Conservation (phyloP, 64 coral and sea anemone genomes). For the Pocillopora verrucosa region DNA sequence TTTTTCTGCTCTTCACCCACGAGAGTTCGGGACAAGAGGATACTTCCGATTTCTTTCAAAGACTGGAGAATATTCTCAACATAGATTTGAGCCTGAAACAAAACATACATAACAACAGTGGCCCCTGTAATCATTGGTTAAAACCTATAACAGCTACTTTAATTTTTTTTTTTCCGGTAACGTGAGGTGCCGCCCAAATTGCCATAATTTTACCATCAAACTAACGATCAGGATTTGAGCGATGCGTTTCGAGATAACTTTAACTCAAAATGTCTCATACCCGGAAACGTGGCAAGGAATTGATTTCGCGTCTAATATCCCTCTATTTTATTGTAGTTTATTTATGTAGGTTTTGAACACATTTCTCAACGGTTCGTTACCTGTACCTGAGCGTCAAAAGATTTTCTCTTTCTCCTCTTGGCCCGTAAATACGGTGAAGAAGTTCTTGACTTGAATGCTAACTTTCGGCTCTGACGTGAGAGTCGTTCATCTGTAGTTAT, state of each 20-base stretch:
- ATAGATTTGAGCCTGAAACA: background rate
- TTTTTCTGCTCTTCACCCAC: conserved; percentile 7
- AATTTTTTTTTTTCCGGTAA: no score
- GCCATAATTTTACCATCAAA: no score
- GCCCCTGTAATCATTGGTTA: no score
- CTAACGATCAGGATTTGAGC: no score
- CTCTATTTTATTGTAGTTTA: no score
- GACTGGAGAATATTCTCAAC: background rate
- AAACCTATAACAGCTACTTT: no score
- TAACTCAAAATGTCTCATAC: background rate
- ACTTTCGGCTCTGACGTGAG: background rate
- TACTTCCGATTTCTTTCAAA: conserved; percentile 4
- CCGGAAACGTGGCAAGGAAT: no score
- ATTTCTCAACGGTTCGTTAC: background rate
- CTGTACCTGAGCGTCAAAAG: background rate
- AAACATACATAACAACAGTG: no score
- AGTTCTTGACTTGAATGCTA: background rate
- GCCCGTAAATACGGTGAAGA: background rate
- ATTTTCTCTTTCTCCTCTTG: background rate
- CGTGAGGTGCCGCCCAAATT: no score
- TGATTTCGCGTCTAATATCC: no score
- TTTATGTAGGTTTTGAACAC: background rate
- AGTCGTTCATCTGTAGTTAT: background rate
- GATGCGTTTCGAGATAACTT: background rate
- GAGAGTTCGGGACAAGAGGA: conserved; percentile 36